Evolutionary conservation across 2,797 vertebrate genomes (phyloP), one percentile per base, ranked within the genome.

Genomic region (Tinamus major): DNA sequence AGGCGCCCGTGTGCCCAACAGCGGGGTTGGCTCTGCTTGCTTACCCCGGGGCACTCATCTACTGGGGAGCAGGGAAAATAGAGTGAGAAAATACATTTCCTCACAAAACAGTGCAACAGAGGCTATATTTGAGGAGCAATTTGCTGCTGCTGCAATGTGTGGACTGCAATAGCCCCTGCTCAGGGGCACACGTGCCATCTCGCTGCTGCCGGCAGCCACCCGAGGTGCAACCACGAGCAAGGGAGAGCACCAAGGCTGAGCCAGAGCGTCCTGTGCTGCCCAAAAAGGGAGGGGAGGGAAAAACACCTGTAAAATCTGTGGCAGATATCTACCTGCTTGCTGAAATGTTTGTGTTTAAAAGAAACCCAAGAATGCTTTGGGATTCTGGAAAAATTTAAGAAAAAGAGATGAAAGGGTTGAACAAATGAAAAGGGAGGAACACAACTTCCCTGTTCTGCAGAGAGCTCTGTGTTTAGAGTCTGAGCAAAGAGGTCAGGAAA

Each of bases 51-150:
- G 31, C 26, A 31, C 20, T 75, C 78, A 27, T 74, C 86, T 77
- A 65, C 85, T 15, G 48, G 21, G 42, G 42, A 72, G 29, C 6
- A 14, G 29, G 56, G 65, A 65, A 88, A 61, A 84, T 2, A 63
- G 27, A 79, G 23, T 17, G 26, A 42, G 33, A 21, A 20, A 35
- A 16, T 27, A 77, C 4, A 35, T 82, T 37, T 79, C 31, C 20
- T n/a, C 10, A 53, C 65, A 75, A 91, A 69, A 92, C 62, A 12
- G 77, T 44, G 37, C 91, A 94, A 78, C 8, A 17, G 56, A 92
- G 41, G 17, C 63, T 86, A 59, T 55, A 95, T 94, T 94, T 91
- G 92, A 90, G 85, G 79, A 86, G 70, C 70, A 77, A 82, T 95
- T 96, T 96, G 83, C 85, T 90, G 83, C 85, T 90, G 58, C 71